Evolutionary conservation across 2,888 invertebrate species (phyloP).

Genomic region (Plagodis dolabraria): DNA sequence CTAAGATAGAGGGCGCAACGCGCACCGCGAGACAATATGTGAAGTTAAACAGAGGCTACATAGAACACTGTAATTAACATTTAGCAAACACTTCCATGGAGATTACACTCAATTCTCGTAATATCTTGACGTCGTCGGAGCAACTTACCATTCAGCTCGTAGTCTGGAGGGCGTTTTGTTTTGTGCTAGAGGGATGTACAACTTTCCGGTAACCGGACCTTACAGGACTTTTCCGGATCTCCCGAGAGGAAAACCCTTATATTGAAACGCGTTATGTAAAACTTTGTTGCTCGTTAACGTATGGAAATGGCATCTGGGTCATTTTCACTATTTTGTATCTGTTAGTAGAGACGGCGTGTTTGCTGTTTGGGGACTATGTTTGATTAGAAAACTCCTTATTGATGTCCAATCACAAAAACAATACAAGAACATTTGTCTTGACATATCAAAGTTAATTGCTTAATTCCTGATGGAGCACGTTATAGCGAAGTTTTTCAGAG

Average conservation of each 20-base stretch:
- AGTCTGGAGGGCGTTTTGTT: constrained; percentile 11
- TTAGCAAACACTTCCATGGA: constrained; percentile 24
- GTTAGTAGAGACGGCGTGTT: not conserved
- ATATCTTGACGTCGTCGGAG: constrained; percentile 2
- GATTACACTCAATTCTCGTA: constrained; percentile 29
- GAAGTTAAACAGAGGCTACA: constrained; percentile 3
- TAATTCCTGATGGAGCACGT: too few species aligned
- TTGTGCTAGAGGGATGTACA: constrained; percentile 12
- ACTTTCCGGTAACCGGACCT: constrained; percentile 3
- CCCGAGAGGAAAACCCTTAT: constrained; percentile 10
- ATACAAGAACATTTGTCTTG: too few species aligned
- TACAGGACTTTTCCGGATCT: constrained; percentile 7
- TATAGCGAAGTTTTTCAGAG: too few species aligned
- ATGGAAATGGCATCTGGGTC: constrained; percentile 5
- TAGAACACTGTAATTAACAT: constrained; percentile 28
- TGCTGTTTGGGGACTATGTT: too few species aligned
- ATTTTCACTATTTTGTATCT: constrained; percentile 1
- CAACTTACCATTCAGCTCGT: constrained; percentile 9
- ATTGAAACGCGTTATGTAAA: constrained; percentile 8
- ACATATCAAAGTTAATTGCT: too few species aligned
- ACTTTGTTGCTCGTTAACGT: constrained; percentile 11
- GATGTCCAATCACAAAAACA: too few species aligned
- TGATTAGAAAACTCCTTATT: too few species aligned
- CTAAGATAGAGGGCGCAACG: too few species aligned
- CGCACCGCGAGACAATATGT: constrained; percentile 13